phyloP scores from a whole-genome alignment of 2,797 vertebrate species.

The Oreortyx pictus region DNA sequence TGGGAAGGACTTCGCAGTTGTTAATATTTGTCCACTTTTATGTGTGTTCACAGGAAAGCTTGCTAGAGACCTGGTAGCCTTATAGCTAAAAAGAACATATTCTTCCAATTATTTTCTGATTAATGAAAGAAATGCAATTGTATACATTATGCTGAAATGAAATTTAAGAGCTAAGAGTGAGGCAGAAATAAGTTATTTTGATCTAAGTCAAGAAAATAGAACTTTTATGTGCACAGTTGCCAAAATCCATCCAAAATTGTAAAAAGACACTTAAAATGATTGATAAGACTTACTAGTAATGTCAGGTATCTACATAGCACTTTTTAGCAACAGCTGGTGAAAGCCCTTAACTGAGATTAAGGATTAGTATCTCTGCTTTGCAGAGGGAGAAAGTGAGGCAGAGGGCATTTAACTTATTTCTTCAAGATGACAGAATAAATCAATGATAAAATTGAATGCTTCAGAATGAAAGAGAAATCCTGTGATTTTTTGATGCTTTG shows the following conservation, averaged over 20 bases:
- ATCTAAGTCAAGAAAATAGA: neutral
- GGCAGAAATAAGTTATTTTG: neutral
- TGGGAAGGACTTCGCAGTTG: neutral
- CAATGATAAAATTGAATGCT: neutral
- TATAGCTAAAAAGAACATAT: neutral
- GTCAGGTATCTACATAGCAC: neutral
- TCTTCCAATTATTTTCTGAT: neutral
- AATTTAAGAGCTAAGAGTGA: neutral
- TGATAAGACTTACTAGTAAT: neutral
- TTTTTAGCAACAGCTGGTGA: neutral
- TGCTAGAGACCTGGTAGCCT: neutral
- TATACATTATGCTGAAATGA: neutral
- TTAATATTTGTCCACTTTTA: neutral
- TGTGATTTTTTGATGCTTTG: neutral
- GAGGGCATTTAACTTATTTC: neutral
- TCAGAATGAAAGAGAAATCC: neutral
- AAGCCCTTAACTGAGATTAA: neutral
- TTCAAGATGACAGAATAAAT: neutral
- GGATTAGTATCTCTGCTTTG: neutral
- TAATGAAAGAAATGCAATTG: neutral
- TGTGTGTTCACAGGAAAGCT: neutral
- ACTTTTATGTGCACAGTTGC: neutral
- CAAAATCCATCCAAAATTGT: neutral
- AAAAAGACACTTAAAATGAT: neutral
- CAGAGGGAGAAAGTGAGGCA: neutral